A percentile compares a stretch with the other conserved stretches of the same genome.
phyloP scores from a whole-genome alignment of 1,140 invertebrate genomes.

The Lanistes nyassanus region DNA sequence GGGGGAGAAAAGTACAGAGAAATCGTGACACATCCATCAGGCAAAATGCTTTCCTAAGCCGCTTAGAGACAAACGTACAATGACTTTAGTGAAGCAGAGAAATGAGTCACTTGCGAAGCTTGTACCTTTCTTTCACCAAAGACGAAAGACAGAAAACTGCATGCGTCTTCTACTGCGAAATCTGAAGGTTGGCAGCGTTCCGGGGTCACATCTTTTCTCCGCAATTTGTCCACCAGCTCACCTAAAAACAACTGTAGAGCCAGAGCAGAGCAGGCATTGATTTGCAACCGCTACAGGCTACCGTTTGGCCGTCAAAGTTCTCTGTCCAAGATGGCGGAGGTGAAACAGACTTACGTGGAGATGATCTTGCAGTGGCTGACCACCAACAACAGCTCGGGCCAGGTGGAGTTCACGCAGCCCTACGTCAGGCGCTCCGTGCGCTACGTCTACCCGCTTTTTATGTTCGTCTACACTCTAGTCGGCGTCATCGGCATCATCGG shows the following conservation, averaged over 20 bases:
- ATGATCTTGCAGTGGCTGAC: slow-evolving; percentile 42
- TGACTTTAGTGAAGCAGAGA: too few relatives aligned
- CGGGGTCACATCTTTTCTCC: background rate
- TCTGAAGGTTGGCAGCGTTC: too few relatives aligned
- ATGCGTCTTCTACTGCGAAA: too few relatives aligned
- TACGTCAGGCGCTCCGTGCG: slow-evolving; percentile 59
- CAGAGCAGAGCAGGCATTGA: background rate
- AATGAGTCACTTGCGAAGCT: too few relatives aligned
- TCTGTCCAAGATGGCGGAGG: slow-evolving; percentile 33
- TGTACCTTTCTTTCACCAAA: too few relatives aligned
- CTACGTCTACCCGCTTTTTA: slow-evolving; percentile 73
- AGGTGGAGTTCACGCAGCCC: slow-evolving; percentile 59
- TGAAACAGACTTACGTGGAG: slow-evolving; percentile 39
- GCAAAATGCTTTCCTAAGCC: too few relatives aligned
- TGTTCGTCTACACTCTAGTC: slow-evolving; percentile 74
- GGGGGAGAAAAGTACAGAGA: too few relatives aligned
- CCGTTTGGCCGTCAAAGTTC: background rate
- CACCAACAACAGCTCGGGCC: slow-evolving; percentile 36
- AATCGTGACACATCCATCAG: too few relatives aligned
- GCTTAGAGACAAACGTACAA: too few relatives aligned
- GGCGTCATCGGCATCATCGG: slow-evolving; percentile 71
- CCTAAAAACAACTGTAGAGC: background rate
- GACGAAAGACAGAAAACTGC: too few relatives aligned
- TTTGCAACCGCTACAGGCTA: background rate
- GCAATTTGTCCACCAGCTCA: background rate